These are phyloP conservation scores for Scylla paramamosain DNA, from an alignment of 1,140 invertebrate genomes.

Conservation along the genomic window DNA sequence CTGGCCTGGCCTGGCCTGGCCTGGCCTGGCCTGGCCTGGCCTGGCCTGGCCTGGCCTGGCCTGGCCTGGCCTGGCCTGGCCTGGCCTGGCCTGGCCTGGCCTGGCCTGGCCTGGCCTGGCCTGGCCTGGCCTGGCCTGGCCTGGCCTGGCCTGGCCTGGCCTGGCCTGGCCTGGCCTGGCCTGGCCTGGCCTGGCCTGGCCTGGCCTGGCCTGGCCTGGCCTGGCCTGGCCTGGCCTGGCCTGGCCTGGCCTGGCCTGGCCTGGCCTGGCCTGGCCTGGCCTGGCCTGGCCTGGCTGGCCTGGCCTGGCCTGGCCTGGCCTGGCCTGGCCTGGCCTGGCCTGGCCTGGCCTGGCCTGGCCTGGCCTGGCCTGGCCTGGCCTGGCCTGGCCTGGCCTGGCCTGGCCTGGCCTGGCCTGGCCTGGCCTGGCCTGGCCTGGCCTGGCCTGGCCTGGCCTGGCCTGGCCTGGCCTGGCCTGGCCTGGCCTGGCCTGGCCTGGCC, in stretches of 20 bases:
- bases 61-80: constrained; percentile 68
- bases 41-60: constrained; percentile 72
- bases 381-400: constrained; percentile 39
- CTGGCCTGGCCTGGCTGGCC: constrained; percentile 49
- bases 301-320: constrained; percentile 42
- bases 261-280: constrained; percentile 67
- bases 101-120: constrained; percentile 78
- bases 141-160: constrained; percentile 68
- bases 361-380: neutral
- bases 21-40: constrained; percentile 67
- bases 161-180: constrained; percentile 61
- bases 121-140: constrained; percentile 78
- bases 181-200: constrained; percentile 64
- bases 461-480: neutral
- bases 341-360: constrained; percentile 42
- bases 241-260: neutral
- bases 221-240: constrained; percentile 44
- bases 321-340: constrained; percentile 23
- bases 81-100: constrained; percentile 77
- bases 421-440: constrained; percentile 29
- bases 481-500: neutral
- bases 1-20: constrained; percentile 61
- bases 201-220: constrained; percentile 49
- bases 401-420: constrained; percentile 62
- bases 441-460: constrained; percentile 31